phyloP scores from a whole-genome alignment of 2,113 vertebrate genomes.

The Tachuris rubrigastra region DNA sequence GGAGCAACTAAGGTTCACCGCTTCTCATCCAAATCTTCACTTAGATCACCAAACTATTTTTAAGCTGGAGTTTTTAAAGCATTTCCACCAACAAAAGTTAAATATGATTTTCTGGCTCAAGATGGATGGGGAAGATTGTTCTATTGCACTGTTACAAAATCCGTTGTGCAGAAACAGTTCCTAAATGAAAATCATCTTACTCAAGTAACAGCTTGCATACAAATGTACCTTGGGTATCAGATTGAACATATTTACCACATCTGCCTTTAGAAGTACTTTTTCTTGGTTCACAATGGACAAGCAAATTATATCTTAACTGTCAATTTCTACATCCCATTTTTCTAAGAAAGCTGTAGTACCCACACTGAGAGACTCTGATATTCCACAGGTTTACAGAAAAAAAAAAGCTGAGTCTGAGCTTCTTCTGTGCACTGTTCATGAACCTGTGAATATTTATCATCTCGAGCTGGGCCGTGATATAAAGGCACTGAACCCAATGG shows the following conservation, averaged over 20 bases:
- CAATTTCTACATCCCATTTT: not conserved
- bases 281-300: not conserved
- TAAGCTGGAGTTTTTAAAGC: not conserved
- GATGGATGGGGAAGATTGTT: not conserved
- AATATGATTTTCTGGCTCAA: not conserved
- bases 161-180: constrained; percentile 18
- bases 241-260: not conserved
- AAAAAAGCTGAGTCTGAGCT: not conserved
- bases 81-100: not conserved
- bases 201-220: not conserved
- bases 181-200: constrained; percentile 7
- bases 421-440: not conserved
- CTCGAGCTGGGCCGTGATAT: not conserved
- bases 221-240: not conserved
- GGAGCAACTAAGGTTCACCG: not conserved
- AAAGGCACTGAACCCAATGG: not conserved
- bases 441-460: not conserved
- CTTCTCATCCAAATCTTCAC: not conserved
- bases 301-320: not conserved
- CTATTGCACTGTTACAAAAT: constrained; percentile 9
- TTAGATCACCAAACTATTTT: not conserved
- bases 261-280: not conserved
- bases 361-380: not conserved
- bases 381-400: not conserved
- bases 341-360: not conserved